Evolutionary conservation across 2,888 invertebrate species (phyloP), one percentile per base, ranked within the genome.

Genomic region (Microctonus hyperodae): DNA sequence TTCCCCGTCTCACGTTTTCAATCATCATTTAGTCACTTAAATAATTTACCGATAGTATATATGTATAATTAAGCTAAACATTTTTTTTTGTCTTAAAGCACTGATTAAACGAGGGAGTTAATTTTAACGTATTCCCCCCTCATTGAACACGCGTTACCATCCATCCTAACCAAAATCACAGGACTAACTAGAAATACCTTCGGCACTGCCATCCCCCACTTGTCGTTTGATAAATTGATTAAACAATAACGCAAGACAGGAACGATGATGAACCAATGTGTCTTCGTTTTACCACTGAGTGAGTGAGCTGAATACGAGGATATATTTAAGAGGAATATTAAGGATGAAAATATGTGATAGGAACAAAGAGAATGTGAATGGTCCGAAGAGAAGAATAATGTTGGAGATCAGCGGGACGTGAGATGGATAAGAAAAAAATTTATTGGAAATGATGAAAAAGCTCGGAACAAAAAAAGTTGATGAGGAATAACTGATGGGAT

Each of bases 31-130:
- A 60, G 67, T 68, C 63, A 68, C 69, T 69, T 67, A 67, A 78
- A 78, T 79, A 76, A 75, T 78, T 79, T 79, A 79, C 75, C 76
- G 75, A 77, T 6, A 51, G 11, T 79, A 76, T 78, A 78, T 74
- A 74, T 75, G 73, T 76, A 73, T 73, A 72, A 77, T 79, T 71
- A 81, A 82, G 81, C 81, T 81, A 81, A 81, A 81, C 78, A 76
- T 81, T 80, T 77, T 77, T 51, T 69, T 61, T 69, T 73, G 71
- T 79, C 81, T 83, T 83, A 83, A 83, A 83, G 83, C 83, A 83
- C 83, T 83, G 83, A 82, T 83, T 83, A 82, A 82, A 79, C 80
- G 82, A 82, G 83, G 83, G 83, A 83, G 83, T 75, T 79, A 77
- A 76, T 81, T 80, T 83, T 83, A 83, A 79, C 81, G 83, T 83